Base-by-base conservation (phyloP, 1,140 invertebrate genomes). In the Holcopasites calliopsidis region DNA sequence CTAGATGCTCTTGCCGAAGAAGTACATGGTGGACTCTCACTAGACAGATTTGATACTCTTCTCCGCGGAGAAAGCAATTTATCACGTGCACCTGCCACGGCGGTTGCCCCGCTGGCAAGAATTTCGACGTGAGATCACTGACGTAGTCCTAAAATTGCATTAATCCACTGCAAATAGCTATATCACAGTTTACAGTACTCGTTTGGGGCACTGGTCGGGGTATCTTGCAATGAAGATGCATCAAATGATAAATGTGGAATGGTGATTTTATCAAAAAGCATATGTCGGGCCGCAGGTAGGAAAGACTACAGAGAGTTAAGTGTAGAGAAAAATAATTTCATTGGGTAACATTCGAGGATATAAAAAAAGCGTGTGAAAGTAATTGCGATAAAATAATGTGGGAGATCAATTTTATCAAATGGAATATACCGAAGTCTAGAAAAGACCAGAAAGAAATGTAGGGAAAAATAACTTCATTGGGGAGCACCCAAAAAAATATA, bases 81-180 rank as follows among this genome's bases (percentile, higher is more conserved):
- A 96, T 95, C 1, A 96, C 89, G 31, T 95, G 94, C n/a, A 96
- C 93, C 85, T 97, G 96, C 96, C 96, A 97, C 0, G 96, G 96
- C 1, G 96, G 94, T 38, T 94, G 89, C 49, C 94, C 93, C 4
- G 88, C 88, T 4, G 95, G 93, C 35, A 96, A 92, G 82, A 95
- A 95, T 89, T 96, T 96, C 4, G 94, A 94, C n/a, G 96, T 94
- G 18, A 95, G 92, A 40, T 96, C 95, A 80, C 95, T 96, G 6
- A 96, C 93, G 85, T 94, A 96, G 55, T 96, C 95, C 95, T 97
- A 92, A 79, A 68, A 81, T n/a, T 44, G 21, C 21, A 73, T 44
- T 13, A 64, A 38, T 50, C n/a, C 16, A n/a, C 33, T 40, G n/a
- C n/a, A 55, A 61, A 70, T 38, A 49, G 6, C 38, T n/a, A 44